A percentile compares a stretch with the other conserved stretches of the same genome.
Conservation (phyloP, 2,888 invertebrate species). For the Eupithecia exiguata region DNA sequence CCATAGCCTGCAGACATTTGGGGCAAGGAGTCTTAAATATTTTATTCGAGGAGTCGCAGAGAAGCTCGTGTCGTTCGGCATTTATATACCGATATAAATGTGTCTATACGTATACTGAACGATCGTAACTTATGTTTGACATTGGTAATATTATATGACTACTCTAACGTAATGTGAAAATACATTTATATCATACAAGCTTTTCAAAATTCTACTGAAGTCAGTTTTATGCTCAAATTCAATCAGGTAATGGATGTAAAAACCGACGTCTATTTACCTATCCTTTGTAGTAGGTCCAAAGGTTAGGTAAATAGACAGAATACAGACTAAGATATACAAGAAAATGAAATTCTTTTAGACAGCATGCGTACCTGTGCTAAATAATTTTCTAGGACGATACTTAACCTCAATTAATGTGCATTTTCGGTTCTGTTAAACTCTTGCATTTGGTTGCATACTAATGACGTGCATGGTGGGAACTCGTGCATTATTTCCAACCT, state of each 20-base stretch:
- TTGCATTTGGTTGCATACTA: conserved; percentile 7
- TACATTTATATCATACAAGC: neutral
- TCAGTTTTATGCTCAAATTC: neutral
- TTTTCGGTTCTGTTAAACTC: neutral
- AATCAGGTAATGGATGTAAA: conserved; percentile 2
- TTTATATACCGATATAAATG: neutral
- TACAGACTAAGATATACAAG: neutral
- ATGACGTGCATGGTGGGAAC: neutral
- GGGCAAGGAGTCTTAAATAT: conserved; percentile 38
- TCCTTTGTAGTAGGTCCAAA: too few species aligned
- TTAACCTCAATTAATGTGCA: neutral
- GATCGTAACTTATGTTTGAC: neutral
- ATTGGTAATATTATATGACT: neutral
- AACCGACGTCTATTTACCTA: neutral
- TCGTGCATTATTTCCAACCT: conserved; percentile 20
- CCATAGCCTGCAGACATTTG: conserved; percentile 38
- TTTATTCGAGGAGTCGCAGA: conserved; percentile 42
- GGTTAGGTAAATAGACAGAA: too few species aligned
- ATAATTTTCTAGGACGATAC: neutral
- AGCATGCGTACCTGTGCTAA: neutral
- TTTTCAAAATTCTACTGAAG: neutral
- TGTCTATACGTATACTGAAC: neutral
- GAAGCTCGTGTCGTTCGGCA: conserved; percentile 31
- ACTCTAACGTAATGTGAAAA: neutral
- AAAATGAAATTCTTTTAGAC: neutral